Base-by-base conservation (phyloP, 2,113 vertebrate genomes). In the Nesospiza acunhae region DNA sequence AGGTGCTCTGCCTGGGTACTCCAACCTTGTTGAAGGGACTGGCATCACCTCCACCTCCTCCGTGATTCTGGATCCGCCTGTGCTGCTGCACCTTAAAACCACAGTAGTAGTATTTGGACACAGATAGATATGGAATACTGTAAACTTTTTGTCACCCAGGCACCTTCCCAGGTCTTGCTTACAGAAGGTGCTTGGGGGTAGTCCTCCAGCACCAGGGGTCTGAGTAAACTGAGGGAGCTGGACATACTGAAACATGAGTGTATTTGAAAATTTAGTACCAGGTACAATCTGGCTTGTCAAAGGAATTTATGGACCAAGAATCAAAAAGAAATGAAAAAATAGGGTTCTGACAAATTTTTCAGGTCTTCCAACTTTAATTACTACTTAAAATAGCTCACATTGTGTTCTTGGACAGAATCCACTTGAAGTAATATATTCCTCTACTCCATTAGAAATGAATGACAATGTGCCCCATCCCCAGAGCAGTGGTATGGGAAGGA, bases 31-130 rank as follows among this genome's bases (percentile, higher is more conserved):
- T 44, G n/a, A 42, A 52, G 67, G 31, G 31, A 44, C 13, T 0
- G 0, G 16, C 46, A 31, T 26, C 37, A 52, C 17, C 13, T n/a
- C 15, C 3, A 4, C 20, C 26, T 52, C 46, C 10, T 16, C 26
- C 0, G 1, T 0, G 0, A 13, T 62, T 52, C 44, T 23, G 20
- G 17, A 5, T 68, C n/a, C 0, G 0, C 12, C 33, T 26, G 50
- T 28, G 28, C 15, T 1, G 0, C 66, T 60, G 37, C 31, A 13
- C 26, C 16, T 52, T 52, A 44, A 52, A 62, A 10, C 35, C 31
- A 42, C 4, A 13, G 20, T 30, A 35, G 19, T 13, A 30, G 37
- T 52, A 60, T 42, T 60, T 52, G 37, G 31, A 13, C 16, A 10
- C 31, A 24, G 31, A 16, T n/a, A 26, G 46, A 35, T 31, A 52